Percentiles rank a stretch among this genome's conserved stretches.
phyloP scores from a whole-genome alignment of 2,113 vertebrate genomes.

The Meleagris gallopavo region DNA sequence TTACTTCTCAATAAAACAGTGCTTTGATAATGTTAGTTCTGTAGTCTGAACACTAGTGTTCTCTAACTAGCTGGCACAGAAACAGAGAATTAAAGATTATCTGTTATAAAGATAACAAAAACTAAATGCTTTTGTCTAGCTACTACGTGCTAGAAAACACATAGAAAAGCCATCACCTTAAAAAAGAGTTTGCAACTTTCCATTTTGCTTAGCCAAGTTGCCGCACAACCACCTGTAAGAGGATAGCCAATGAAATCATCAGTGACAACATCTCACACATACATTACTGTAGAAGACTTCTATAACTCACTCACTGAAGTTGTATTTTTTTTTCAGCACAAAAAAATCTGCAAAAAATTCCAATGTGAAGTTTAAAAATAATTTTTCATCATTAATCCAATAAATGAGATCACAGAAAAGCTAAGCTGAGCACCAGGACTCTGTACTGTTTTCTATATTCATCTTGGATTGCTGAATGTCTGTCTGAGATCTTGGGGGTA shows the following conservation, averaged over 20 bases:
- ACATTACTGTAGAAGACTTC: neutral
- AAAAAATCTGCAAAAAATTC: neutral
- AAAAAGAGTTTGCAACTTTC: neutral
- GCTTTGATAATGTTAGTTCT: neutral
- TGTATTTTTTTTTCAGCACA: neutral
- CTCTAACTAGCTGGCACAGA: neutral
- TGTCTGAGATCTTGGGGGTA: neutral
- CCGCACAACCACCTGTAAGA: fast-evolving
- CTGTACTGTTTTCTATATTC: neutral
- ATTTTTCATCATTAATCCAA: neutral
- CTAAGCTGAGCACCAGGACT: neutral
- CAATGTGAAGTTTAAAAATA: neutral
- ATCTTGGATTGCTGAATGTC: neutral
- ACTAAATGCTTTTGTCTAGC: neutral
- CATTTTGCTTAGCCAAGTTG: neutral
- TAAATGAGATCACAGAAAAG: neutral
- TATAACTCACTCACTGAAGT: neutral
- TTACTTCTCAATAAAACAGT: neutral
- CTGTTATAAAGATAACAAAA: neutral
- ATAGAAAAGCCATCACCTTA: neutral
- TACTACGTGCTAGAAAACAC: neutral
- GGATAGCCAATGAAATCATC: neutral
- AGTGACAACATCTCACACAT: neutral
- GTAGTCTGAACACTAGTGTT: neutral
- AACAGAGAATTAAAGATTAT: neutral